These are phyloP conservation scores for Meda fulgida DNA, from an alignment of 2,797 vertebrate species.

Conservation along the genomic window DNA sequence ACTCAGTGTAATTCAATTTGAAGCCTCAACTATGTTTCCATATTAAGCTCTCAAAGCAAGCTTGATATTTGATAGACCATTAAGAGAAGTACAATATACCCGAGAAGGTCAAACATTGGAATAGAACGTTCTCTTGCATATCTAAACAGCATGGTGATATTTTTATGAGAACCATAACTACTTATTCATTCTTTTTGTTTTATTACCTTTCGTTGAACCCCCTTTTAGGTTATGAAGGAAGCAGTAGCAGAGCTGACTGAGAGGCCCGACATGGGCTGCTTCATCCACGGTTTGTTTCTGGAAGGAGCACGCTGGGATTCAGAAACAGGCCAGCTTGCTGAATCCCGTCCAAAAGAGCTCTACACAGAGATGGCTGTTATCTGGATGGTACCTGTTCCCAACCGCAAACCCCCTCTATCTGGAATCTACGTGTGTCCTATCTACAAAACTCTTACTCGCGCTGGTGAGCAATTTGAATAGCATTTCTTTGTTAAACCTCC, in stretches of 20 bases:
- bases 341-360: conserved; percentile 88
- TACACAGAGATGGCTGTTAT: conserved; percentile 88
- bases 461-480: conserved; percentile 73
- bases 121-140: not conserved
- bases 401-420: conserved; percentile 72
- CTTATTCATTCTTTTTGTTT: not conserved
- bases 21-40: conserved; percentile 15
- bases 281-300: conserved; percentile 88
- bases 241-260: conserved; percentile 68
- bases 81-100: not conserved
- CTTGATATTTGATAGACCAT: conserved; percentile 30
- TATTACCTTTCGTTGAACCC: not conserved
- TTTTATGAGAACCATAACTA: not conserved
- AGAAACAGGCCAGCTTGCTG: conserved; percentile 62
- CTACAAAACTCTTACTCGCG: conserved; percentile 90
- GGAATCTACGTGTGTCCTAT: conserved; percentile 88
- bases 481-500: conserved; percentile 62
- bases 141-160: not conserved
- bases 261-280: conserved; percentile 82
- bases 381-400: conserved; percentile 83
- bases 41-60: conserved; percentile 21
- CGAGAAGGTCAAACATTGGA: conserved; percentile 10
- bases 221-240: conserved; percentile 78
- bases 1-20: conserved; percentile 6
- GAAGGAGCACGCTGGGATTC: conserved; percentile 90